phyloP scores from a whole-genome alignment of 2,113 vertebrate genomes.

The Mormyrus lacerda region DNA sequence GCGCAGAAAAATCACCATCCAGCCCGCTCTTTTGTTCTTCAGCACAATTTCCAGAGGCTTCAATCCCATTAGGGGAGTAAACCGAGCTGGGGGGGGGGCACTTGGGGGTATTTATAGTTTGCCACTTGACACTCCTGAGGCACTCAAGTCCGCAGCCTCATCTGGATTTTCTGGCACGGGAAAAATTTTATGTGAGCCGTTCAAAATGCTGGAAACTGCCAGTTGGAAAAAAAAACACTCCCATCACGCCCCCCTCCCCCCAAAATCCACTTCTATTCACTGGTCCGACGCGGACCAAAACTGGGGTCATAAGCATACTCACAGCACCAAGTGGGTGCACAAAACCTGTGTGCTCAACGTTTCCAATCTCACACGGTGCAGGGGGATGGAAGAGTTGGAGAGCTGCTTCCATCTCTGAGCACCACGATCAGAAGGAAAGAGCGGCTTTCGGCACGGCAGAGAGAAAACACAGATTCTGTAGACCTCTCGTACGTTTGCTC shows the following conservation, averaged over 20 bases:
- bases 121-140: slow-evolving; percentile 22
- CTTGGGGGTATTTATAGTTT: slow-evolving; percentile 46
- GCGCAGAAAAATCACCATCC: slow-evolving; percentile 39
- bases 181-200: neutral
- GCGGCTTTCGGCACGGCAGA: neutral
- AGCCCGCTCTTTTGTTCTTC: slow-evolving; percentile 48
- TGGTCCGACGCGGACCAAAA: neutral
- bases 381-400: neutral
- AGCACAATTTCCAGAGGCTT: slow-evolving; percentile 57
- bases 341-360: neutral
- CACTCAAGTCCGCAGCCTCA: neutral
- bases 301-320: neutral
- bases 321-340: neutral
- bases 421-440: neutral
- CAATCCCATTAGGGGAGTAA: slow-evolving; percentile 55
- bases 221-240: neutral
- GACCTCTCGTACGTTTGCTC: neutral
- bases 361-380: neutral
- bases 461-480: neutral
- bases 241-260: neutral
- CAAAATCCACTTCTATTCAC: neutral
- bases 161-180: neutral
- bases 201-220: neutral
- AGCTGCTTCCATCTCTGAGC: neutral
- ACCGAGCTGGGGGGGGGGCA: slow-evolving; percentile 40